Conservation (phyloP, 2,113 vertebrate species). For the Passer domesticus region DNA sequence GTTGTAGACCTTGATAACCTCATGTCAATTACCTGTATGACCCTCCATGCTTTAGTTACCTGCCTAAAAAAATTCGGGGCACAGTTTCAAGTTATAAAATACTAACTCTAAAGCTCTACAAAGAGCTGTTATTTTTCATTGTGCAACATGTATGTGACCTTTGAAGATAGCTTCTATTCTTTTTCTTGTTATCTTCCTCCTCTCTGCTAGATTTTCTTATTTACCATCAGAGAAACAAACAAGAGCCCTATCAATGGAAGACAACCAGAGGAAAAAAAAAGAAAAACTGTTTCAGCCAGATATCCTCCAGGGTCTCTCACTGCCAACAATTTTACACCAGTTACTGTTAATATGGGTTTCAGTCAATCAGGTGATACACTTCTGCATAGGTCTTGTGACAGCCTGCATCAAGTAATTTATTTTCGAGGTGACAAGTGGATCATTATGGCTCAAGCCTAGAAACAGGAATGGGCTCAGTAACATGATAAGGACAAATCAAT, state of each 20-base stretch:
- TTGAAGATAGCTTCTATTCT: neutral
- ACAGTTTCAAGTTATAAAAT: neutral
- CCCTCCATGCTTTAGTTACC: neutral
- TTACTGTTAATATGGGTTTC: neutral
- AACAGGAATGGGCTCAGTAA: slow-evolving; percentile 20
- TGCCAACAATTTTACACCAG: neutral
- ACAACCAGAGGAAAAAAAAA: neutral
- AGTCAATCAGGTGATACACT: neutral
- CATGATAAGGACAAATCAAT: slow-evolving; percentile 20
- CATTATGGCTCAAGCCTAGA: neutral
- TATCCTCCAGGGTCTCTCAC: neutral
- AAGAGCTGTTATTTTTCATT: neutral
- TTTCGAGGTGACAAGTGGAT: neutral
- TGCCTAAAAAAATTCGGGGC: neutral
- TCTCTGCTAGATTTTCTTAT: neutral
- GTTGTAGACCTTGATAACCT: neutral
- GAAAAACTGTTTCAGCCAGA: neutral
- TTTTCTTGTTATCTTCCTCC: neutral
- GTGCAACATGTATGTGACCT: neutral
- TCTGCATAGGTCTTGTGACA: neutral
- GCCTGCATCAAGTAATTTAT: slow-evolving; percentile 4
- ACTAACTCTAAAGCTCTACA: neutral
- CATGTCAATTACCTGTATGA: neutral
- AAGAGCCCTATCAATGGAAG: neutral
- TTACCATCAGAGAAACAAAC: neutral